phyloP scores from a whole-genome alignment of 2,113 vertebrate species.

The Irena cyanogastra region DNA sequence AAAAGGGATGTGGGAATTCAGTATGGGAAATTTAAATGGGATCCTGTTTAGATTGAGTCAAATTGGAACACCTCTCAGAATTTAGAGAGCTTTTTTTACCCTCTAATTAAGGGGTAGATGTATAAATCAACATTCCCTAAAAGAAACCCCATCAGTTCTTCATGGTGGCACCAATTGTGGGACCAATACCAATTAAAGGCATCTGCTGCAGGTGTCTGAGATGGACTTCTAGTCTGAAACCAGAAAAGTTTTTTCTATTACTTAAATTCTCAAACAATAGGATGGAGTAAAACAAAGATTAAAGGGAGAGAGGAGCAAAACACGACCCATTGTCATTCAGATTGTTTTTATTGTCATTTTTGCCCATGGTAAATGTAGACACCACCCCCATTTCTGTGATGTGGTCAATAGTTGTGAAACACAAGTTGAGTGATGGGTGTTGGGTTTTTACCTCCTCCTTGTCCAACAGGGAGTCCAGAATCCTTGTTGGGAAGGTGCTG shows the following conservation, averaged over 20 bases:
- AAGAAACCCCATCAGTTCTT: neutral
- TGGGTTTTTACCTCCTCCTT: neutral
- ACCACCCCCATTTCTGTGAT: fast-evolving
- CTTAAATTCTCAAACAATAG: neutral
- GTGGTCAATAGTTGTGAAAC: fast-evolving
- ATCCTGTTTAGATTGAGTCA: neutral
- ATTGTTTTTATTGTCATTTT: fast-evolving
- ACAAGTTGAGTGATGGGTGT: fast-evolving
- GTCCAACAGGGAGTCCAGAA: fast-evolving
- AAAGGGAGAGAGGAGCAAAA: neutral
- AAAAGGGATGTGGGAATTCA: neutral
- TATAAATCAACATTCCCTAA: neutral
- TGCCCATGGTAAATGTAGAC: neutral
- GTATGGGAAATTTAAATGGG: neutral
- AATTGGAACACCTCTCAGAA: neutral
- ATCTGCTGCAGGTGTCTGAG: neutral
- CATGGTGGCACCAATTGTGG: fast-evolving
- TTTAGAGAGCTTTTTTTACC: neutral
- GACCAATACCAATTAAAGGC: neutral
- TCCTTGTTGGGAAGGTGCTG: fast-evolving
- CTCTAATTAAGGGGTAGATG: neutral
- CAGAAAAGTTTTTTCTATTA: neutral
- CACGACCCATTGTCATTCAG: neutral
- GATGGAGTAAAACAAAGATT: neutral
- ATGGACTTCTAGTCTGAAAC: neutral